Base-by-base conservation (phyloP, 2,797 vertebrate genomes). In the Carapus acus region DNA sequence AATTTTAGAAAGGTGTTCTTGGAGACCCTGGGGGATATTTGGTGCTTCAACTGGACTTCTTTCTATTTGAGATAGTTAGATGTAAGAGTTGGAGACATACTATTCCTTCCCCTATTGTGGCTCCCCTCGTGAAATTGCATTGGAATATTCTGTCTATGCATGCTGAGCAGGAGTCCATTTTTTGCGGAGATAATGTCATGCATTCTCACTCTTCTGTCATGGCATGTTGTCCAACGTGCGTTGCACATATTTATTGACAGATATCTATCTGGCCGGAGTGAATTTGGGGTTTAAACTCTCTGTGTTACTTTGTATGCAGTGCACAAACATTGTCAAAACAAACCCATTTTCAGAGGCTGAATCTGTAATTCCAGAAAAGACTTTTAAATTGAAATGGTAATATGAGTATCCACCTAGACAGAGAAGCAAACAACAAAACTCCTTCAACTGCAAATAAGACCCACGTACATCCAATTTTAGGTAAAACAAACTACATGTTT, bases 221-320 rank as follows among this genome's bases (percentile, higher is more conserved):
- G 38, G 51, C 40, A 57, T 49, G 54, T 40, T 33, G 44, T 46
- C 44, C 40, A 49, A 50, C 47, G 63, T 49, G 22, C 60, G 62
- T 66, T 40, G 49, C 70, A 53, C 40, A 69, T 52, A 52, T 60
- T 53, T 44, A 24, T 23, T 73, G 66, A 69, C 74, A 62, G 64
- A 55, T 52, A 22, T 59, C 67, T 50, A 59, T 74, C 60, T 55
- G 42, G 48, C 62, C 58, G 42, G 58, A 73, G 58, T 34, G 38
- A 62, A 38, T 42, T 49, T 4, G 2, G 38, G 50, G 8, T 51
- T 64, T 64, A 61, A 72, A 48, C 57, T 5, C 53, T 58, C 52
- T 37, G 18, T 23, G 16, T 50, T 62, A 20, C 34, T 54, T 65
- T 12, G 47, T 59, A 53, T 68, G 51, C 53, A 17, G 56, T 55